These are phyloP conservation scores for Trichacis sp. DNA, from an alignment of 2,888 invertebrate genomes.

Conservation along the genomic window DNA sequence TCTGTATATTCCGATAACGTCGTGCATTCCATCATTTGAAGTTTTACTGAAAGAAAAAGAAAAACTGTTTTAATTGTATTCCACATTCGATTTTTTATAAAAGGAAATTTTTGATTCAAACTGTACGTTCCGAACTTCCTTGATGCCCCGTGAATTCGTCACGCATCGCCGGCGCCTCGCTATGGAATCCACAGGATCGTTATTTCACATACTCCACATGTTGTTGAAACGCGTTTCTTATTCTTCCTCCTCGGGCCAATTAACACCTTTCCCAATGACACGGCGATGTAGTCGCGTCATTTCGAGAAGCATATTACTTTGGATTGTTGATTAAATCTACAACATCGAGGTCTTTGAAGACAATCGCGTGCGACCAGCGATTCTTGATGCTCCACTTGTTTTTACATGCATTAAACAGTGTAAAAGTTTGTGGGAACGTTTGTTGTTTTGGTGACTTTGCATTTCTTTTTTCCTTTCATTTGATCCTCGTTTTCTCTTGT, in stretches of 20 bases:
- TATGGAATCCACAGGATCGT: conserved; percentile 9
- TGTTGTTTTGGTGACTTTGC: neutral
- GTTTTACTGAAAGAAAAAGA: no score
- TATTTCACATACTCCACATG: no score
- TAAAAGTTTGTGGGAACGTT: neutral
- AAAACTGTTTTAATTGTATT: no score
- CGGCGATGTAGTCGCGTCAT: neutral
- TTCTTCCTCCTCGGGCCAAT: conserved; percentile 23
- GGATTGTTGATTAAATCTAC: neutral
- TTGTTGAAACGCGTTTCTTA: conserved; percentile 23
- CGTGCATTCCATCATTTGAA: no score
- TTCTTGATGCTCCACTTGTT: neutral
- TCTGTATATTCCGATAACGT: no score
- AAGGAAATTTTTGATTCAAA: no score
- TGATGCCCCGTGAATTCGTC: conserved; percentile 36
- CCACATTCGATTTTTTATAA: no score
- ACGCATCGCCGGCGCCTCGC: conserved; percentile 27
- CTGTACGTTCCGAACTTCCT: no score
- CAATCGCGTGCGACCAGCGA: neutral
- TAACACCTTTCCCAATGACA: conserved; percentile 29
- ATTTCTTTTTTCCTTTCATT: no score
- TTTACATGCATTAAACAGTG: neutral
- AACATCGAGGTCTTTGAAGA: neutral
- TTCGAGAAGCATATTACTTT: neutral
- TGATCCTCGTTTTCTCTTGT: no score